Evolutionary conservation across 2,888 invertebrate genomes (phyloP).

Genomic region (Melanotus villosus): DNA sequence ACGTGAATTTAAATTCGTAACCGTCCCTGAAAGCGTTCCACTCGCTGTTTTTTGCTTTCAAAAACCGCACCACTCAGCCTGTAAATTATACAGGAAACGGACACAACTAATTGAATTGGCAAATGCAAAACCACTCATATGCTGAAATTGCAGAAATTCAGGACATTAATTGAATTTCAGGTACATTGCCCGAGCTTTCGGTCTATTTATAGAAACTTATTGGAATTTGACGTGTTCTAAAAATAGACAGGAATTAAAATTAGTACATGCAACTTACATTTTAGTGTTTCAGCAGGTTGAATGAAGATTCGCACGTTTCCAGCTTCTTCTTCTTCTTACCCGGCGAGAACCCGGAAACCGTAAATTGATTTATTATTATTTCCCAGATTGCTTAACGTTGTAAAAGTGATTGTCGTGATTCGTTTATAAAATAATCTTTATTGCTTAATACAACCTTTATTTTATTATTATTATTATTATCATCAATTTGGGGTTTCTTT

Average conservation of each 20-base stretch:
- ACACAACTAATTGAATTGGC: conserved; percentile 13
- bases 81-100: conserved; percentile 1
- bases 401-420: conserved; percentile 9
- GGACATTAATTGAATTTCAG: conserved; percentile 4
- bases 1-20: too few relatives aligned
- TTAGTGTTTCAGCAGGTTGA: neutral
- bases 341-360: neutral
- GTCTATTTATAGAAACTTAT: too few relatives aligned
- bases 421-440: too few relatives aligned
- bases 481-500: too few relatives aligned
- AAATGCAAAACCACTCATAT: neutral
- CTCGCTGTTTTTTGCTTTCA: neutral
- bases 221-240: too few relatives aligned
- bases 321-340: neutral
- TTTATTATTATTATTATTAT: conserved; percentile 11
- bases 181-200: too few relatives aligned
- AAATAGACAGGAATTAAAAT: too few relatives aligned
- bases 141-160: neutral
- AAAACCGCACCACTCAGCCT: conserved; percentile 2
- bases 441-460: neutral
- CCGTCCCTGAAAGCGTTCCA: conserved; percentile 2
- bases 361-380: conserved; percentile 16
- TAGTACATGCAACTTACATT: neutral
- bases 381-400: neutral
- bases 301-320: neutral